Conservation (phyloP, 2,888 invertebrate species). For the Quadriops clusia region DNA sequence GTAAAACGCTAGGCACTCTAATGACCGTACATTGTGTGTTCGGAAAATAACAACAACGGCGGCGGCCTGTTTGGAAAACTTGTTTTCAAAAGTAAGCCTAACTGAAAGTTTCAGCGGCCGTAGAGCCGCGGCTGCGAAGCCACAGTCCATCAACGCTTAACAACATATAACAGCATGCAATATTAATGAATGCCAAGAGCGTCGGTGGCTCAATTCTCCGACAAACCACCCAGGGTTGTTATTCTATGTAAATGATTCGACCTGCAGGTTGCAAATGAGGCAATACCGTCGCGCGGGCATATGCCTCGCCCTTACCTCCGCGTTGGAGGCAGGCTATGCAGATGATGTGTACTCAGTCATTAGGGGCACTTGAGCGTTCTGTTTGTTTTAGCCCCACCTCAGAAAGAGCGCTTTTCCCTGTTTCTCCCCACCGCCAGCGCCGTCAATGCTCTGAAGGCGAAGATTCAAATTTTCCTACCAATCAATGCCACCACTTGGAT, state of each 20-base stretch:
- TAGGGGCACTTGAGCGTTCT: conserved; percentile 33
- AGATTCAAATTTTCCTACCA: too few relatives aligned
- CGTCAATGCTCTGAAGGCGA: too few relatives aligned
- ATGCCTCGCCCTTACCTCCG: conserved; percentile 20
- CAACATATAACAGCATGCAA: conserved; percentile 22
- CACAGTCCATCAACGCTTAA: too few relatives aligned
- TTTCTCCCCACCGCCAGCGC: too few relatives aligned
- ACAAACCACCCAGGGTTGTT: conserved; percentile 31
- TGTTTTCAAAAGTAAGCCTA: too few relatives aligned
- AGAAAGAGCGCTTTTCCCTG: conserved; percentile 11
- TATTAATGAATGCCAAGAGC: conserved; percentile 26
- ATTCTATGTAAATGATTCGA: conserved; percentile 35
- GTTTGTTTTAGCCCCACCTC: conserved; percentile 26
- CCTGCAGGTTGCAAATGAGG: conserved; percentile 36
- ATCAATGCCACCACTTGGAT: too few relatives aligned
- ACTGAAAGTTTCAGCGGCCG: too few relatives aligned
- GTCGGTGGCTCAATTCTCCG: conserved; percentile 22
- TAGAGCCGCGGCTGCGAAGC: too few relatives aligned
- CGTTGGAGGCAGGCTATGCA: conserved; percentile 25
- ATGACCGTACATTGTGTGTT: too few relatives aligned
- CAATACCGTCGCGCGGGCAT: conserved; percentile 24
- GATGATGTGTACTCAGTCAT: conserved; percentile 37
- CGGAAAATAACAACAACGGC: too few relatives aligned
- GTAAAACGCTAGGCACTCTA: too few relatives aligned
- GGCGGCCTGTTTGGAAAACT: too few relatives aligned